A percentile compares a stretch with the other conserved stretches of the same genome.
phyloP scores from a whole-genome alignment of 1,140 invertebrate species.

The Heliconius congener region DNA sequence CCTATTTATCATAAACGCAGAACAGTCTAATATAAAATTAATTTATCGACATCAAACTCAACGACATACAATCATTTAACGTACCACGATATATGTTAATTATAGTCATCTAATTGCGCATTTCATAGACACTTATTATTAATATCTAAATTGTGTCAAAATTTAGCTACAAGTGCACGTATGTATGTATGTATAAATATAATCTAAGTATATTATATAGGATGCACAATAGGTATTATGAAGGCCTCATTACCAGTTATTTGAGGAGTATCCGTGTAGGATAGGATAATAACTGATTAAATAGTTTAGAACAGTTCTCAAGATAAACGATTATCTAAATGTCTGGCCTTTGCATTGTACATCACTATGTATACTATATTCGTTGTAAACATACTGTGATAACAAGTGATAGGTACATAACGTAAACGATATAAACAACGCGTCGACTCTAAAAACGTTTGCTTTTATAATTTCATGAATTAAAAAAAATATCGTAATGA shows the following conservation, averaged over 20 bases:
- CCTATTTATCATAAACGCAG: slow-evolving; percentile 56
- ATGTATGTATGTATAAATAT: slow-evolving; percentile 39
- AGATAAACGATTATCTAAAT: background rate
- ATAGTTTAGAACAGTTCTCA: background rate
- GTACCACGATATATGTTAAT: slow-evolving; percentile 41
- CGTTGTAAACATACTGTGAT: slow-evolving; percentile 68
- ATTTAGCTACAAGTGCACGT: slow-evolving; percentile 70
- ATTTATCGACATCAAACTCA: slow-evolving; percentile 43
- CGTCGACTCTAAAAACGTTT: background rate
- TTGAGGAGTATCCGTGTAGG: slow-evolving; percentile 1
- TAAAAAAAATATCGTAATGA: background rate
- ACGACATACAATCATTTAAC: slow-evolving; percentile 43
- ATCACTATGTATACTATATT: slow-evolving; percentile 55
- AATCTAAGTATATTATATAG: slow-evolving; percentile 41
- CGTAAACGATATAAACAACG: background rate
- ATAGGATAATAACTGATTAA: slow-evolving; percentile 12
- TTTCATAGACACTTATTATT: slow-evolving; percentile 51
- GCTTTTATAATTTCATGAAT: background rate
- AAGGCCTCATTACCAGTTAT: slow-evolving; percentile 33
- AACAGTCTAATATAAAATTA: slow-evolving; percentile 51
- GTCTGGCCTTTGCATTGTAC: background rate
- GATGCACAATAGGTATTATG: slow-evolving; percentile 21
- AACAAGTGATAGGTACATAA: slow-evolving; percentile 49
- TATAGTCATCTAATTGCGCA: slow-evolving; percentile 61
- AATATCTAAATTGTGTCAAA: slow-evolving; percentile 65